phyloP scores from a whole-genome alignment of 1,140 invertebrate species.

The Philotrypesis tridentata region DNA sequence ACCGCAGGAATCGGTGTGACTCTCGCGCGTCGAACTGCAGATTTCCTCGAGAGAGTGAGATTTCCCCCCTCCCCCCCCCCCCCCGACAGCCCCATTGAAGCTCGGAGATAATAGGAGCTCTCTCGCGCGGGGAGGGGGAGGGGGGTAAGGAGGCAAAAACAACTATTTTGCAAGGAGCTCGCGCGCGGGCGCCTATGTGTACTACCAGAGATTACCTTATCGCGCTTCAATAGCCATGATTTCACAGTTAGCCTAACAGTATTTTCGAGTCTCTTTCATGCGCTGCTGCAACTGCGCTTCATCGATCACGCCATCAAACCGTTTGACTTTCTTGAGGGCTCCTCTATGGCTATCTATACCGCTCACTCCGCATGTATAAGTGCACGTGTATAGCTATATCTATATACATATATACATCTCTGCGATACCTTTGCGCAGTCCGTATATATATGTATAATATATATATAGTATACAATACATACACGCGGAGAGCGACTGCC shows the following conservation, averaged over 20 bases:
- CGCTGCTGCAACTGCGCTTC: constrained; percentile 40
- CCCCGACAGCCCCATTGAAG: background rate
- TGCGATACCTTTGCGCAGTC: no score
- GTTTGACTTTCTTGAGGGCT: constrained; percentile 21
- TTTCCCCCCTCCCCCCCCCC: no score
- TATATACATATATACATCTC: no score
- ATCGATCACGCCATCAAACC: constrained; percentile 50
- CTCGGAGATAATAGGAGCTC: background rate
- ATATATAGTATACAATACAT: background rate
- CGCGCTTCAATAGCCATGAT: constrained; percentile 41
- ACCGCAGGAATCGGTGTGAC: no score
- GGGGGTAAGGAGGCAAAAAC: no score
- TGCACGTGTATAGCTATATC: no score
- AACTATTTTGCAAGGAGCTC: constrained; percentile 15
- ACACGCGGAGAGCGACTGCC: background rate
- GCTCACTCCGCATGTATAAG: no score
- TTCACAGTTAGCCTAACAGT: constrained; percentile 51
- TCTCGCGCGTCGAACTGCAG: background rate
- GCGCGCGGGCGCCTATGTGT: background rate
- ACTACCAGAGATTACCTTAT: constrained; percentile 41
- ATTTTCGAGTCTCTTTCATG: constrained; percentile 32
- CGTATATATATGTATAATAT: no score
- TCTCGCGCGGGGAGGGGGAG: no score
- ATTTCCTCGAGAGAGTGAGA: constrained; percentile 9
- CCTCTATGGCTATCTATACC: background rate